Evolutionary conservation across 1,140 invertebrate species (phyloP).

Genomic region (Hypsibius dujardini): DNA sequence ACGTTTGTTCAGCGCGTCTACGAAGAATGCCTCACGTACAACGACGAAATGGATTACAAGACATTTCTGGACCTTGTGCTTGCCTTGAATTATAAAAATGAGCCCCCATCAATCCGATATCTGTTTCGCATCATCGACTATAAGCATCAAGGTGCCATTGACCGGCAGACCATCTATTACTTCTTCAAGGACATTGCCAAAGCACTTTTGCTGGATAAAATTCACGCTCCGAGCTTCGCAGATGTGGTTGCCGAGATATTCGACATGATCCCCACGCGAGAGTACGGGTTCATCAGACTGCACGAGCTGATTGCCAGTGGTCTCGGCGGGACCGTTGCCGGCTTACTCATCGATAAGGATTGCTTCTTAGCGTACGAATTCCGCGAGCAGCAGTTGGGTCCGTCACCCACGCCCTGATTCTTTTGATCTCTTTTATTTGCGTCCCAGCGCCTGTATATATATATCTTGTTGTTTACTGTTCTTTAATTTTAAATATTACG

Average conservation of each 20-base stretch:
- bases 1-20: constrained; percentile 82
- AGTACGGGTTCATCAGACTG: constrained; percentile 66
- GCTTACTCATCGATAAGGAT: constrained; percentile 83
- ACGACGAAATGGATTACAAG: constrained; percentile 92
- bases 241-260: constrained; percentile 94
- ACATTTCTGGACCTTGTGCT: constrained; percentile 85
- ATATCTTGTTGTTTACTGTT: too few species aligned
- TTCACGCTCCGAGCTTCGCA: constrained; percentile 46
- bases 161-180: constrained; percentile 73
- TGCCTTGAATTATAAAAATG: constrained; percentile 73
- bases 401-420: too few species aligned
- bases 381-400: constrained; percentile 43
- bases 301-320: constrained; percentile 63
- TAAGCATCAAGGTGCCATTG: constrained; percentile 64
- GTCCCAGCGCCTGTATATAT: too few species aligned
- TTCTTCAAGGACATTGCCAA: constrained; percentile 59
- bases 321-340: constrained; percentile 77
- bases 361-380: constrained; percentile 93
- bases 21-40: constrained; percentile 82
- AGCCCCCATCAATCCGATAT: constrained; percentile 75
- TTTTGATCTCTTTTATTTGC: too few species aligned
- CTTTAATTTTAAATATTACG: too few species aligned
- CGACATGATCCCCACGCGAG: constrained; percentile 80
- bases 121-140: constrained; percentile 81
- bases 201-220: constrained; percentile 12